Percentiles rank a stretch among this genome's conserved stretches.
Evolutionary conservation across 2,888 invertebrate species (phyloP).

Genomic region (Catocala fraxini): DNA sequence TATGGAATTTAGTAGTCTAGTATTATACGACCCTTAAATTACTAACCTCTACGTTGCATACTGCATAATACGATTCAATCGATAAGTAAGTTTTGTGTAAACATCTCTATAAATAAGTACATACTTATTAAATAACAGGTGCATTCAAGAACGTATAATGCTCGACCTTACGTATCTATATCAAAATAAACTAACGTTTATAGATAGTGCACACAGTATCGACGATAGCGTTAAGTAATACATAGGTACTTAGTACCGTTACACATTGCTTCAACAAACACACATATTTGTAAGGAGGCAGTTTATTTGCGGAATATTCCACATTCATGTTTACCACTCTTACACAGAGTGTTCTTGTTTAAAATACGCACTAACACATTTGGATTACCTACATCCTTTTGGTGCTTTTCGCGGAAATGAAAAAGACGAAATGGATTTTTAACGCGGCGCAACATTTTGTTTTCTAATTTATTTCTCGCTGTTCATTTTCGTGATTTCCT

Average conservation of each 20-base stretch:
- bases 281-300: conserved; percentile 56
- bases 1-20: too few species aligned
- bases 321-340: conserved; percentile 30
- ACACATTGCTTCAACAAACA: conserved; percentile 53
- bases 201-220: conserved; percentile 30
- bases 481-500: conserved; percentile 28
- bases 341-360: conserved; percentile 39
- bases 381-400: conserved; percentile 32
- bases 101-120: background rate
- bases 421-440: conserved; percentile 38
- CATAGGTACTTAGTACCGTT: conserved; percentile 32
- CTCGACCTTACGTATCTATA: conserved; percentile 31
- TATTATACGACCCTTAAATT: too few species aligned
- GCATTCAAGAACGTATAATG: conserved; percentile 15
- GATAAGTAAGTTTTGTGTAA: too few species aligned
- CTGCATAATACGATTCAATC: too few species aligned
- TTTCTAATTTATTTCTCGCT: conserved; percentile 11
- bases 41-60: too few species aligned
- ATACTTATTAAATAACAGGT: too few species aligned
- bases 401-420: conserved; percentile 38
- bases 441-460: conserved; percentile 27
- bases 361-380: conserved; percentile 28
- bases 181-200: conserved; percentile 37
- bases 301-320: conserved; percentile 65
- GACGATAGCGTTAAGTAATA: conserved; percentile 53